Evolutionary conservation across 2,888 invertebrate genomes (phyloP), one percentile per base, ranked within the genome.

Genomic region (Chironomus tentans): DNA sequence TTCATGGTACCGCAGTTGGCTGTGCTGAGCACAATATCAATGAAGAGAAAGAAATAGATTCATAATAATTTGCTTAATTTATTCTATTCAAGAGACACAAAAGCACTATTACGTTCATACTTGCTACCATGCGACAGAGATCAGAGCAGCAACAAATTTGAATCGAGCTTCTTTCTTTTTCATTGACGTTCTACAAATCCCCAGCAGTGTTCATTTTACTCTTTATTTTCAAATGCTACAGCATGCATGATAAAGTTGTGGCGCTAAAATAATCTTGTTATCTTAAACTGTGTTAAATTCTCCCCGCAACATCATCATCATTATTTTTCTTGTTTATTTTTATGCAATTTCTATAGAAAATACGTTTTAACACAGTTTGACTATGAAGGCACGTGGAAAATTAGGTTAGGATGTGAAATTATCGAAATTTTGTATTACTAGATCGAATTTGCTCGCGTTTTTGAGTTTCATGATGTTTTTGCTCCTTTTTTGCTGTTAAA

Each of bases 221-320:
- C 10, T 65, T 65, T 65, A 21, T 24, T 12, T 65, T 10, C 24
- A 24, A 13, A 65, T 65, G 6, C 24, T 21, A 38, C 7, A 38
- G 10, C 38, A 38, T 38, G 10, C 38, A 24, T 73, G 73, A 74
- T 68, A 47, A 74, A 74, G 73, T 74, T 74, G 61, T 48, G 74
- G 74, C 74, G 74, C 68, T 74, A 74, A 74, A 74, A 68, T 72
- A 74, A 74, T 74, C 74, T 74, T 68, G 74, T 74, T 74, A 74
- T 74, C 74, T 68, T 21, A 18, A 65, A 74, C 72, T 38, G 38
- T 18, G n/a, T 22, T 18, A 46, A 21, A 12, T 62, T 38, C 6
- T 18, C 15, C 65, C 24, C 65, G 21, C 65, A 65, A 22, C 38
- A 38, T 38, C 38, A 38, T 38, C 38, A 38, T 38, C 10, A 38